Base-by-base conservation (phyloP, 2,888 invertebrate species). In the Smittia sp. region DNA sequence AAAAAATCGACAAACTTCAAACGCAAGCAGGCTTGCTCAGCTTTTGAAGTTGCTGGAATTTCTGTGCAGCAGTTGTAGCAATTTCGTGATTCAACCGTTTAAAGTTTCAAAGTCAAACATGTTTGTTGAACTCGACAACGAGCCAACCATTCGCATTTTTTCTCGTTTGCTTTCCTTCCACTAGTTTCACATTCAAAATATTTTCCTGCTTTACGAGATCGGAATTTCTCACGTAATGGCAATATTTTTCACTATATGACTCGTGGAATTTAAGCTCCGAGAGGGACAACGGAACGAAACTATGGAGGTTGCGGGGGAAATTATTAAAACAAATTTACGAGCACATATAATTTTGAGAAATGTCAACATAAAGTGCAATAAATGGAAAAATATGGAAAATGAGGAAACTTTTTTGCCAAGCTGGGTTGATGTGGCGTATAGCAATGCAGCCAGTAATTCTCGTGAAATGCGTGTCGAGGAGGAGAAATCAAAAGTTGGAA, bases 281-380 rank as follows among this genome's bases (percentile, higher is more conserved):
- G 15, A 20, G 38, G 15, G 13, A 52, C 27, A 27, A 18, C 25
- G 32, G 25, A 54, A 54, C n/a, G n/a, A 52, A 32, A 69, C 24
- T 13, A 70, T n/a, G 9, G 9, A 27, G 25, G 38, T 9, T 20
- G 38, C 24, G 38, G 15, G 11, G 27, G 32, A 62, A 72, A 72
- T 72, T 62, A 72, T 62, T 18, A 27, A 69, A 72, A 72, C 62
- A 62, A 72, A 72, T 72, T 72, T 72, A 72, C 38, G 62, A 39
- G 18, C 15, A 15, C 32, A 62, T 54, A 66, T 62, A 63, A 72
- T 20, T 72, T 62, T 52, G 54, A 25, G 38, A 62, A 62, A 62
- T 72, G 72, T 52, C 72, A 72, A 24, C 72, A 62, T 72, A 72
- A 72, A 72, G 24, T 72, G 62, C 72, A 72, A 38, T 72, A 62